These are phyloP conservation scores for Fundulus diaphanus DNA, from an alignment of 2,797 vertebrate genomes.

Conservation along the genomic window DNA sequence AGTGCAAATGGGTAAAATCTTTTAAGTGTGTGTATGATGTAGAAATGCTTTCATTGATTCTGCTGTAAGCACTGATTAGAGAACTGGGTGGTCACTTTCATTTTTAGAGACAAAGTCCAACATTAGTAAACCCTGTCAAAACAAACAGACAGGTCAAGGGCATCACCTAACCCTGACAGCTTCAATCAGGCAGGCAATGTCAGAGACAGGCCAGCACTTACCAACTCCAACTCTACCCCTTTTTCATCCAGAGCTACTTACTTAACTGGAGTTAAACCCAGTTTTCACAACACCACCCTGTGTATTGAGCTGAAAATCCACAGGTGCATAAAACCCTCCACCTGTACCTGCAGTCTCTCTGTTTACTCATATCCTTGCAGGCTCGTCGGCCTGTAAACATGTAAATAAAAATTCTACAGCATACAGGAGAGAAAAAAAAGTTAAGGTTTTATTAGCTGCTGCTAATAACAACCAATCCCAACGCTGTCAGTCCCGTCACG, in stretches of 20 bases:
- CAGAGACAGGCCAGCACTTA: not conserved
- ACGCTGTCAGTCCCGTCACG: slow-evolving; percentile 60
- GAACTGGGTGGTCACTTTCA: slow-evolving; percentile 2
- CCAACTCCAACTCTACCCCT: not conserved
- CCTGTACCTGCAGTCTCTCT: not conserved
- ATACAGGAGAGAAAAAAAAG: slow-evolving; percentile 6
- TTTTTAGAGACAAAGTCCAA: not conserved
- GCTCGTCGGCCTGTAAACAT: not conserved
- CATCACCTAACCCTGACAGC: not conserved
- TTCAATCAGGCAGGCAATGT: not conserved
- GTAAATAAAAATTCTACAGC: slow-evolving; percentile 4
- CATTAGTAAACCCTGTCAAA: not conserved
- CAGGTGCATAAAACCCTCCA: not conserved
- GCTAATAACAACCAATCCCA: slow-evolving; percentile 58
- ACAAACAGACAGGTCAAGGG: not conserved
- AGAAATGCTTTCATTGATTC: not conserved
- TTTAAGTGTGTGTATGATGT: too few species aligned
- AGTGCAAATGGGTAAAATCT: not conserved
- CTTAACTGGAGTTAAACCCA: not conserved
- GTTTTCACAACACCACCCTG: not conserved
- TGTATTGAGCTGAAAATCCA: not conserved
- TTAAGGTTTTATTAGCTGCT: slow-evolving; percentile 44
- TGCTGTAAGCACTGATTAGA: not conserved
- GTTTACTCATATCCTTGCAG: not conserved
- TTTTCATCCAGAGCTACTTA: not conserved